A percentile compares a stretch with the other conserved stretches of the same genome.
Conservation (phyloP, 1,140 invertebrate genomes). For the Drosophila leontia region DNA sequence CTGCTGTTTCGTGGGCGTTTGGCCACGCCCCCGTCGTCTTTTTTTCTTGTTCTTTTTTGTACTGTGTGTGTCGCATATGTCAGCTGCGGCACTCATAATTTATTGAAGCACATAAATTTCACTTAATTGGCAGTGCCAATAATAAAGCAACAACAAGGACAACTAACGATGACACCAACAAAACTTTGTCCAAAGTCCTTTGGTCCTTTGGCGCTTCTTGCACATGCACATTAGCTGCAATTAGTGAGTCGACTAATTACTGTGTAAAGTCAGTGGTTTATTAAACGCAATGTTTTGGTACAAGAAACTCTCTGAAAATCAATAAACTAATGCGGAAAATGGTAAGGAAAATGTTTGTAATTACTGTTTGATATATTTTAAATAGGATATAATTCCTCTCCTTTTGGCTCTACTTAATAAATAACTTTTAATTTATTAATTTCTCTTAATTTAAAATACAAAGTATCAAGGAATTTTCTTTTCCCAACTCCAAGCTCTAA, state of each 20-base stretch:
- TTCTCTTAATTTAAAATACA: too few species aligned
- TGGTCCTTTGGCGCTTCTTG: constrained; percentile 11
- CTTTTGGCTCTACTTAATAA: too few species aligned
- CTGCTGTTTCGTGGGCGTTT: constrained; percentile 28
- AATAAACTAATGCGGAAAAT: not conserved
- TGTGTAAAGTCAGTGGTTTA: constrained; percentile 38
- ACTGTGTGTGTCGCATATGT: constrained; percentile 60
- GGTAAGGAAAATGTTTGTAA: too few species aligned
- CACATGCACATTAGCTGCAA: constrained; percentile 67
- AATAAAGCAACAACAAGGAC: constrained; percentile 47
- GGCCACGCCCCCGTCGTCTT: constrained; percentile 4
- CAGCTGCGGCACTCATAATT: constrained; percentile 75
- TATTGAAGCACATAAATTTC: constrained; percentile 82
- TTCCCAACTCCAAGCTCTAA: too few species aligned
- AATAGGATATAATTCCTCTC: too few species aligned
- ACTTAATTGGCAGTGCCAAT: constrained; percentile 80
- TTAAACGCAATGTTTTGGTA: constrained; percentile 20
- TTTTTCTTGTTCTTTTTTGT: not conserved
- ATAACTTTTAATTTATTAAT: too few species aligned
- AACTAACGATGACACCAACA: constrained; percentile 46
- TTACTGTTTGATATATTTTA: not conserved
- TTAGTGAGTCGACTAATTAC: constrained; percentile 67
- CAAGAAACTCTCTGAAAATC: not conserved
- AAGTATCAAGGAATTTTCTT: too few species aligned
- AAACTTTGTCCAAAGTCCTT: constrained; percentile 56